Conservation (phyloP, 2,797 vertebrate genomes). For the Melopsittacus undulatus region DNA sequence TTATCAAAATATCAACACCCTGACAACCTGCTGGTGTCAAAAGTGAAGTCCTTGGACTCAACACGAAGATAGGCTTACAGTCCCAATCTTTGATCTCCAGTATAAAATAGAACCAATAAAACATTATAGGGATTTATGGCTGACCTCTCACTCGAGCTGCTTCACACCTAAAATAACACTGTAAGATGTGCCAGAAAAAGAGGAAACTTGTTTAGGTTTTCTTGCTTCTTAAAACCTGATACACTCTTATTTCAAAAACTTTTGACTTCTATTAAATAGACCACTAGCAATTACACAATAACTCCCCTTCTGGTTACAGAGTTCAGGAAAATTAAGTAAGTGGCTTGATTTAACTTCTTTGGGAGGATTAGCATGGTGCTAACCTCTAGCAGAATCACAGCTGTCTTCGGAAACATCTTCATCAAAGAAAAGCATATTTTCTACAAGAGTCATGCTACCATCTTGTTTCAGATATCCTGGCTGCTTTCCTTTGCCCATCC, state of each 20-base stretch:
- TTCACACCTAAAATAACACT: conserved; percentile 83
- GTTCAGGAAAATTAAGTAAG: conserved; percentile 49
- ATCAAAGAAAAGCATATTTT: conserved; percentile 56
- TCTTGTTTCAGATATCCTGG: conserved; percentile 30
- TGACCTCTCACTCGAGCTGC: conserved; percentile 71
- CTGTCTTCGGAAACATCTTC: conserved; percentile 33
- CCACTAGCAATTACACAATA: conserved; percentile 51
- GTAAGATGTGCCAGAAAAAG: conserved; percentile 65
- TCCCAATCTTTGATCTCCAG: conserved; percentile 76
- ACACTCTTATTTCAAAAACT: conserved; percentile 59
- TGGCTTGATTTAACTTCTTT: conserved; percentile 56
- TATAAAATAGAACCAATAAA: conserved; percentile 75
- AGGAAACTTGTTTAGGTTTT: conserved; percentile 75
- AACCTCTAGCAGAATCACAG: conserved; percentile 20
- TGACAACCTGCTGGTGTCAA: conserved; percentile 75
- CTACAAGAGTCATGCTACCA: conserved; percentile 7
- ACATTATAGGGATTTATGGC: conserved; percentile 75
- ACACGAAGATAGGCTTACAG: conserved; percentile 64
- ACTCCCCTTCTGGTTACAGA: conserved; percentile 32
- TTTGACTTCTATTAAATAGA: conserved; percentile 64
- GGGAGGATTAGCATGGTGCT: conserved; percentile 27
- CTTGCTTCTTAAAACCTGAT: conserved; percentile 74
- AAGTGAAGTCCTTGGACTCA: conserved; percentile 70
- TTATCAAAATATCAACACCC: conserved; percentile 76
- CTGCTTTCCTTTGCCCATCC: neutral